These are phyloP conservation scores for Baccha elongata DNA, from an alignment of 2,888 invertebrate species.

Conservation along the genomic window DNA sequence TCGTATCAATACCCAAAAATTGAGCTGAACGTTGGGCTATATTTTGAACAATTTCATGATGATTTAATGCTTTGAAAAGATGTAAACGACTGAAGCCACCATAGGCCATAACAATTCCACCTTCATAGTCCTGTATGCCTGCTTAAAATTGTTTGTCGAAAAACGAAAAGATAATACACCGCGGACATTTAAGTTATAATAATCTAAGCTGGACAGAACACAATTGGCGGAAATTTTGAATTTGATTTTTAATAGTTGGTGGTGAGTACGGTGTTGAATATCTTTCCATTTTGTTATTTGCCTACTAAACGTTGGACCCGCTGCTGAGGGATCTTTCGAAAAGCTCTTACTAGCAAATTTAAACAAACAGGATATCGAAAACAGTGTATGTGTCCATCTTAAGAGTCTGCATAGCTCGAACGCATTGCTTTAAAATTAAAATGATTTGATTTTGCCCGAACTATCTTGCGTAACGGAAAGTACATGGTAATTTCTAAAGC, in stretches of 20 bases:
- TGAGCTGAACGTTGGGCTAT: slow-evolving; percentile 92
- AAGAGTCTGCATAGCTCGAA: too few species aligned
- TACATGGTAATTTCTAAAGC: too few species aligned
- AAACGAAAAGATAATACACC: slow-evolving; percentile 75
- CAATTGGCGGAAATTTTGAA: slow-evolving; percentile 49
- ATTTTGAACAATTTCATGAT: slow-evolving; percentile 93
- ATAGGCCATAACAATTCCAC: slow-evolving; percentile 95
- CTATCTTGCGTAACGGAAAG: too few species aligned
- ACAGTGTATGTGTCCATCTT: too few species aligned
- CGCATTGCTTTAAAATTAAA: too few species aligned
- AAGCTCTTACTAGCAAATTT: too few species aligned
- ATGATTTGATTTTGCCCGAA: too few species aligned
- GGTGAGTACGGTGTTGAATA: too few species aligned
- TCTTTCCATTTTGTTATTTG: too few species aligned
- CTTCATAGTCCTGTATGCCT: slow-evolving; percentile 94
- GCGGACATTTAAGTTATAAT: slow-evolving; percentile 55
- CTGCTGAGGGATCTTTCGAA: too few species aligned
- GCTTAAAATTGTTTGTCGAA: slow-evolving; percentile 79
- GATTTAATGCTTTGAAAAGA: slow-evolving; percentile 92
- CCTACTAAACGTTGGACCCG: too few species aligned
- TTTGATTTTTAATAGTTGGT: neutral
- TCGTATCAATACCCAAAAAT: slow-evolving; percentile 92
- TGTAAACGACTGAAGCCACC: slow-evolving; percentile 96
- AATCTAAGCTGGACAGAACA: slow-evolving; percentile 56
- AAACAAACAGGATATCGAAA: too few species aligned